phyloP scores from a whole-genome alignment of 2,113 vertebrate species.

The Vanacampus margaritifer region DNA sequence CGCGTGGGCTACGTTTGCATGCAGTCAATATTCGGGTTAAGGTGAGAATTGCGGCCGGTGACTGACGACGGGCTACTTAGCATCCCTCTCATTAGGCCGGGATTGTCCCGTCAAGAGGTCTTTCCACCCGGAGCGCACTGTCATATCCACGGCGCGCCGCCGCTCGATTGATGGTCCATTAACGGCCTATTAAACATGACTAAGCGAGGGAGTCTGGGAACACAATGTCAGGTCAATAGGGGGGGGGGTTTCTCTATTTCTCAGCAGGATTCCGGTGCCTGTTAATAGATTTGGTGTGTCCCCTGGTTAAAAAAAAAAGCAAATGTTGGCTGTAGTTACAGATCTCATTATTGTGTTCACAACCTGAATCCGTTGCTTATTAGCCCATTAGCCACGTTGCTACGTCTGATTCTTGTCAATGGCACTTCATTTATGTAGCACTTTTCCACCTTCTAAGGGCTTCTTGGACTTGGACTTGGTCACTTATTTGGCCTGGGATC shows the following conservation, averaged over 20 bases:
- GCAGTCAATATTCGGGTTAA: too few relatives aligned
- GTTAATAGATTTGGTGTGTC: constrained; percentile 44
- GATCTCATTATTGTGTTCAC: background rate
- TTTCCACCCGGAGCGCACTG: constrained; percentile 52
- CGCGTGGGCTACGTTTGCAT: too few relatives aligned
- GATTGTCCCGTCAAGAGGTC: constrained; percentile 59
- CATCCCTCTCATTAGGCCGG: constrained; percentile 61
- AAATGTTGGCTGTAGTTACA: background rate
- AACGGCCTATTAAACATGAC: constrained; percentile 69
- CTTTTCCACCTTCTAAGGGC: too few relatives aligned
- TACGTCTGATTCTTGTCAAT: background rate
- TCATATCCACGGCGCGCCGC: constrained; percentile 56
- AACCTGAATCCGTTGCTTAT: background rate
- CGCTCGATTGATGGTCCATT: constrained; percentile 69
- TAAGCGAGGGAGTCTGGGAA: constrained; percentile 60
- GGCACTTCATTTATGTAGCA: too few relatives aligned
- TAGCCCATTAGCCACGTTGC: background rate
- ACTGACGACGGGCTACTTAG: constrained; percentile 50
- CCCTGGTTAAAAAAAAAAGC: too few relatives aligned
- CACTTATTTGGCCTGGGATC: too few relatives aligned
- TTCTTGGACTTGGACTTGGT: too few relatives aligned
- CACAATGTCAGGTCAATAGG: constrained; percentile 53
- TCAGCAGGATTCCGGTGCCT: constrained; percentile 36
- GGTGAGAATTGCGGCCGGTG: too few relatives aligned
- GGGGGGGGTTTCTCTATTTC: constrained; percentile 52